phyloP scores from a whole-genome alignment of 2,797 vertebrate species.

The Basileuterus tristriatus region DNA sequence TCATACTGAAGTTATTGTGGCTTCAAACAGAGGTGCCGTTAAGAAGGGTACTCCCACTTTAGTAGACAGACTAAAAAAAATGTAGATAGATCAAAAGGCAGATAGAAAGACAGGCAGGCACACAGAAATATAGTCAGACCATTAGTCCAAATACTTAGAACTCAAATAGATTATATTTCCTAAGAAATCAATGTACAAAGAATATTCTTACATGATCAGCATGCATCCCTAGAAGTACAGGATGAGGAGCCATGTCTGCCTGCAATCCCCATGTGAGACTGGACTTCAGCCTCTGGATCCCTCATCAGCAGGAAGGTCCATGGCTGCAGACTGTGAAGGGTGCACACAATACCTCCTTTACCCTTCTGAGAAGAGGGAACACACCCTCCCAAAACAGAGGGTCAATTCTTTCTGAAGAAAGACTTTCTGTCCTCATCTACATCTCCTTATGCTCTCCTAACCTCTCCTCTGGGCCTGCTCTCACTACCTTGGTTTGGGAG shows the following conservation, averaged over 20 bases:
- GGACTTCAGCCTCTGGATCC: not conserved
- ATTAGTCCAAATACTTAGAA: not conserved
- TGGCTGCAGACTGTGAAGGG: not conserved
- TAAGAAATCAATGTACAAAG: not conserved
- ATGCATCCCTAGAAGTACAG: not conserved
- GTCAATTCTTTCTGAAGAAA: not conserved
- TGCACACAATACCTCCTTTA: accelerated
- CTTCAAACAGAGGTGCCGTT: not conserved
- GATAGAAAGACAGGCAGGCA: not conserved
- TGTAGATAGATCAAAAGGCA: not conserved
- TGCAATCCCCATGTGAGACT: not conserved
- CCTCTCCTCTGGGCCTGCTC: not conserved
- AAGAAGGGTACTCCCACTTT: not conserved
- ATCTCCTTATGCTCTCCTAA: not conserved
- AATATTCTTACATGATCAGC: not conserved
- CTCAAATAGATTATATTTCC: not conserved
- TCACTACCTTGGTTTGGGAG: not conserved
- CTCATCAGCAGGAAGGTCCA: not conserved
- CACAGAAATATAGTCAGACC: not conserved
- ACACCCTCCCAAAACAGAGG: not conserved
- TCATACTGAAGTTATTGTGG: not conserved
- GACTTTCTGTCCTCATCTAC: not conserved
- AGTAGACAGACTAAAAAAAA: not conserved
- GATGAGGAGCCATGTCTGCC: not conserved
- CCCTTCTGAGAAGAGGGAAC: not conserved